A percentile compares a stretch with the other conserved stretches of the same genome.
Evolutionary conservation across 2,797 vertebrate species (phyloP).

Genomic region (Malurus leucopterus): DNA sequence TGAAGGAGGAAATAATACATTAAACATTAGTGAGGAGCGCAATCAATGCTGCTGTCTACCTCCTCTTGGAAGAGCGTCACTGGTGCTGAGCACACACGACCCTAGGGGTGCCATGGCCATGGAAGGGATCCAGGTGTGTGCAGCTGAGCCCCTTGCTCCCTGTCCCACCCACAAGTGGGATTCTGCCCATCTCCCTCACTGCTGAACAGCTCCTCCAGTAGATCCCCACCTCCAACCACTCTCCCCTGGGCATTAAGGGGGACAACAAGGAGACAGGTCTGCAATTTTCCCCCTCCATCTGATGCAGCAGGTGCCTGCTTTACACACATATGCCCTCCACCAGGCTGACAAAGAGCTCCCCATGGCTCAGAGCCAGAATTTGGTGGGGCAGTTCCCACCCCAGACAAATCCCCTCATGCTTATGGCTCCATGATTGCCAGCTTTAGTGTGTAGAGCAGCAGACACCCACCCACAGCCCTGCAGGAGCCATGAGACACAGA

Average conservation of each 20-base stretch:
- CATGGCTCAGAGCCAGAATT: neutral
- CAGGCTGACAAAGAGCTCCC: neutral
- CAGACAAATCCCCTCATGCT: neutral
- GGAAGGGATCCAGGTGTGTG: neutral
- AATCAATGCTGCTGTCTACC: neutral
- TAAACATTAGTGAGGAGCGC: neutral
- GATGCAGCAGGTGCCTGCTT: accelerated
- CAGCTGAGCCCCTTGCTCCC: accelerated
- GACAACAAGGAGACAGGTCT: neutral
- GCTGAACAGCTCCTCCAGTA: neutral
- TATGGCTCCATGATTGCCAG: accelerated
- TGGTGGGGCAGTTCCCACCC: neutral
- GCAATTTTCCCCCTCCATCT: neutral
- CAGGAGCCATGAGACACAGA: accelerated
- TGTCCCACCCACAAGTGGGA: neutral
- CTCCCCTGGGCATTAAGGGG: too few species aligned
- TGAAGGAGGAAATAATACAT: neutral
- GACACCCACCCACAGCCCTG: neutral
- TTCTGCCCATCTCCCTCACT: neutral
- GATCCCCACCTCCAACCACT: neutral
- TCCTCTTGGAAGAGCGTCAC: neutral
- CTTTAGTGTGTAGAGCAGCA: accelerated
- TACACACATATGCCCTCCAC: neutral
- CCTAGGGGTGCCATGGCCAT: neutral
- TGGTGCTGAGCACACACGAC: neutral